These are phyloP conservation scores for Pangasianodon hypophthalmus DNA, from an alignment of 2,113 vertebrate genomes.

Conservation along the genomic window DNA sequence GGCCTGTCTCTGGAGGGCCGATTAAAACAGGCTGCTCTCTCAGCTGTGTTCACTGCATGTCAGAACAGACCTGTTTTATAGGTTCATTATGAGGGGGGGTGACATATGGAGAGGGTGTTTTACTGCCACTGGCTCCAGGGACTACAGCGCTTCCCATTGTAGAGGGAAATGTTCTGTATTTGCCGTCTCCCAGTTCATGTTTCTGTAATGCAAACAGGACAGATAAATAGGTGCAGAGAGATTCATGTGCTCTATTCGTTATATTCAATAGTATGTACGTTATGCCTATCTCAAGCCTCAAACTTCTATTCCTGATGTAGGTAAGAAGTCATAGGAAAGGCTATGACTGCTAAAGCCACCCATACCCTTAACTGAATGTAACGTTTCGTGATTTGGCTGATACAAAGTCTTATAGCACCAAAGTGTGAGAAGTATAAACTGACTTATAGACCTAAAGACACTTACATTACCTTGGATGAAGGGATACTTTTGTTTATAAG, in stretches of 20 bases:
- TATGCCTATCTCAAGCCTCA: slow-evolving; percentile 3
- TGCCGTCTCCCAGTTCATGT: slow-evolving; percentile 7
- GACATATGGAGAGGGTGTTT: slow-evolving; percentile 74
- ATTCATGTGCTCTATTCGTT: not conserved
- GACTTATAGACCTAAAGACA: not conserved
- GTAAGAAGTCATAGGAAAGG: not conserved
- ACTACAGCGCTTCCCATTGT: slow-evolving; percentile 69
- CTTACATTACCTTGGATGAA: not conserved
- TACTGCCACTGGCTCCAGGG: slow-evolving; percentile 77
- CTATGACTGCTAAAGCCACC: not conserved
- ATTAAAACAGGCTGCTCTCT: slow-evolving; percentile 69
- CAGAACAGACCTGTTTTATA: slow-evolving; percentile 73
- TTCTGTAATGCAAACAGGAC: slow-evolving; percentile 15
- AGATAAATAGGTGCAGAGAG: slow-evolving; percentile 19
- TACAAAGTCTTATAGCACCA: not conserved
- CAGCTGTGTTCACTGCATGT: slow-evolving; percentile 74
- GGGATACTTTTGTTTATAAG: not conserved
- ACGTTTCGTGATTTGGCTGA: not conserved
- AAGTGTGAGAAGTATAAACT: not conserved
- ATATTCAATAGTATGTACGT: not conserved
- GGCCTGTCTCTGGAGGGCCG: slow-evolving; percentile 66
- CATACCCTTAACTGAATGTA: slow-evolving; percentile 3
- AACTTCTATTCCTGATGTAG: not conserved
- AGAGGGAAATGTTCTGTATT: slow-evolving; percentile 60
- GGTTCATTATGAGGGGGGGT: slow-evolving; percentile 72